A percentile compares a stretch with the other conserved stretches of the same genome.
Evolutionary conservation across 2,113 vertebrate species (phyloP).

Genomic region (Callospermophilus lateralis): DNA sequence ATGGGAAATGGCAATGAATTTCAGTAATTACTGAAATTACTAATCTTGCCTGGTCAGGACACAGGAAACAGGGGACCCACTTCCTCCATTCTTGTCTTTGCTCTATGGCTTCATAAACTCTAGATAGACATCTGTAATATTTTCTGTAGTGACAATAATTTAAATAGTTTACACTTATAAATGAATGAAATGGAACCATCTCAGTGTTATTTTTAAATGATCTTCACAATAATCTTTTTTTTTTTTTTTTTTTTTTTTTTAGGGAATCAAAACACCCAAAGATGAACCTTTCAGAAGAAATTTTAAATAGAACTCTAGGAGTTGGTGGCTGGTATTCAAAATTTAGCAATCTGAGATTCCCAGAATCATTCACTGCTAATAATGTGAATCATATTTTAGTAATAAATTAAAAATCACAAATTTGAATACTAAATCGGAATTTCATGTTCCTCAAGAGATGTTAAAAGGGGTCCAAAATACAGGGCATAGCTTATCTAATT

Average conservation of each 20-base stretch:
- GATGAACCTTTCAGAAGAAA: neutral
- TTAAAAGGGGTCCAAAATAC: neutral
- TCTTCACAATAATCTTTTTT: neutral
- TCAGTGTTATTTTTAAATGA: neutral
- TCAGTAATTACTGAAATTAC: neutral
- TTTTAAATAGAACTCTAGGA: neutral
- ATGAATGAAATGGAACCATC: neutral
- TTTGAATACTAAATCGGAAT: neutral
- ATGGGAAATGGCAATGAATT: neutral
- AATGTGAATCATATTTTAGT: neutral
- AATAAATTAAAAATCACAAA: neutral
- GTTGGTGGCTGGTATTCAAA: neutral
- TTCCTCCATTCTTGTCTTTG: neutral
- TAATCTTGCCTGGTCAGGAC: no score
- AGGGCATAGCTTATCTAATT: neutral
- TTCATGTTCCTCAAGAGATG: neutral
- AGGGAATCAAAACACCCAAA: neutral
- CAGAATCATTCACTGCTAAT: neutral
- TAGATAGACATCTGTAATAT: neutral
- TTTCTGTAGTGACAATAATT: neutral
- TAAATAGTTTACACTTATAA: neutral
- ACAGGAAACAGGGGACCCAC: no score
- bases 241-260: neutral
- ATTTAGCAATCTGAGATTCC: neutral
- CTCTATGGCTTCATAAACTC: neutral